phyloP scores from a whole-genome alignment of 2,888 invertebrate genomes.

The Lycia hirtaria region DNA sequence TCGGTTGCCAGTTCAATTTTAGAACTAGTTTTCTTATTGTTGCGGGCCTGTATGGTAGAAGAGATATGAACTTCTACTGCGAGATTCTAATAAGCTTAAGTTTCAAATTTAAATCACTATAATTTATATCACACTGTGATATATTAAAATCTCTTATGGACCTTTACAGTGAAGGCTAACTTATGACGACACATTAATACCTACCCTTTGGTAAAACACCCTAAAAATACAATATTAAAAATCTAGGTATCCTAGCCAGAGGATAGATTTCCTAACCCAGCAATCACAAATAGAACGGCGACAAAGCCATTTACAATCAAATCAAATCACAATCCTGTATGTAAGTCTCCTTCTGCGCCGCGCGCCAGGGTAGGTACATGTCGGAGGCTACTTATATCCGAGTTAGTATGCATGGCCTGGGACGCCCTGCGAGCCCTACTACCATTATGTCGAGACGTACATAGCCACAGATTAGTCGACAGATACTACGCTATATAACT shows the following conservation, averaged over 20 bases:
- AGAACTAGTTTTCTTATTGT: too few relatives aligned
- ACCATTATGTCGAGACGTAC: slow-evolving; percentile 55
- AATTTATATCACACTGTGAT: too few relatives aligned
- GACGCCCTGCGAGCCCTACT: slow-evolving; percentile 65
- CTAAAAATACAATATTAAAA: neutral
- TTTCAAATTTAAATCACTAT: too few relatives aligned
- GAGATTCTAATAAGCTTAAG: too few relatives aligned
- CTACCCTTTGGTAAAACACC: too few relatives aligned
- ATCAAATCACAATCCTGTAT: slow-evolving; percentile 29
- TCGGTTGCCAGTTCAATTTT: too few relatives aligned
- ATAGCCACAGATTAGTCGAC: slow-evolving; percentile 16
- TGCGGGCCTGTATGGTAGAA: too few relatives aligned
- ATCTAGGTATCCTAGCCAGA: neutral
- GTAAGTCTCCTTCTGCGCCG: slow-evolving; percentile 24
- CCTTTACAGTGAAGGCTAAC: too few relatives aligned
- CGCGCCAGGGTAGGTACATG: too few relatives aligned
- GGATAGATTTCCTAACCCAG: neutral
- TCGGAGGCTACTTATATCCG: slow-evolving; percentile 78
- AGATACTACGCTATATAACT: slow-evolving; percentile 25
- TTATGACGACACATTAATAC: too few relatives aligned
- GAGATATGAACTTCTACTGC: too few relatives aligned
- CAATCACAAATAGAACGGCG: neutral
- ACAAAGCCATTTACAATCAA: slow-evolving; percentile 12
- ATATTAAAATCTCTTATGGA: too few relatives aligned
- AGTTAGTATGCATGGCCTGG: slow-evolving; percentile 85